A percentile compares a stretch with the other conserved stretches of the same genome.
phyloP scores from a whole-genome alignment of 2,888 invertebrate species.

The Thecophora atra region DNA sequence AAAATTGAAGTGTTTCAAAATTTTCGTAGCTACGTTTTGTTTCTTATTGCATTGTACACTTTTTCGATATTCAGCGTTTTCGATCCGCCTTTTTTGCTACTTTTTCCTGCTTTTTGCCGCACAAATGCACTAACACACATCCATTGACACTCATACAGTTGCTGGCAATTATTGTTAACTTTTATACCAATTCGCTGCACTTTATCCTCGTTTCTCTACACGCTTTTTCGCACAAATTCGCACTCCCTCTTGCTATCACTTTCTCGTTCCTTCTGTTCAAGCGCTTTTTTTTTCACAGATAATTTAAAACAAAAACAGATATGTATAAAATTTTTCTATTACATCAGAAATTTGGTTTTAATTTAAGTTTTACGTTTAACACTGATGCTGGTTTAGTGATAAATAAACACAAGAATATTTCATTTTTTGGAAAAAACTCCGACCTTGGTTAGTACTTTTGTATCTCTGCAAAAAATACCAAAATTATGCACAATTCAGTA shows the following conservation, averaged over 20 bases:
- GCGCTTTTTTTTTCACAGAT: slow-evolving; percentile 18
- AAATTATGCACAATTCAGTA: too few relatives aligned
- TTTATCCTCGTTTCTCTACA: slow-evolving; percentile 31
- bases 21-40: not conserved
- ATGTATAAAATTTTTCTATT: slow-evolving; percentile 13
- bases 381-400: too few relatives aligned
- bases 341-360: slow-evolving; percentile 25
- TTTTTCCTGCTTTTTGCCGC: slow-evolving; percentile 1
- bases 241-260: not conserved
- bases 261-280: not conserved
- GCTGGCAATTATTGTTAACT: slow-evolving; percentile 15
- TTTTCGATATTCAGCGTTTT: slow-evolving; percentile 12
- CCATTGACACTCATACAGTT: slow-evolving; percentile 9
- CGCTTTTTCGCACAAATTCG: slow-evolving; percentile 11
- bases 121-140: slow-evolving; percentile 13
- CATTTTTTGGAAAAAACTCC: too few relatives aligned
- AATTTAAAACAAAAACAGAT: slow-evolving; percentile 16
- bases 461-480: too few relatives aligned
- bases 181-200: slow-evolving; percentile 34
- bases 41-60: slow-evolving; percentile 8
- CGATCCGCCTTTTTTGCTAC: not conserved
- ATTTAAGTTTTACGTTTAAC: not conserved
- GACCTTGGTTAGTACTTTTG: too few relatives aligned
- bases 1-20: slow-evolving; percentile 9
- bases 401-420: too few relatives aligned